Evolutionary conservation across 92 coral and sea anemone species (phyloP).

Genomic region (Zoanthus gigantus): DNA sequence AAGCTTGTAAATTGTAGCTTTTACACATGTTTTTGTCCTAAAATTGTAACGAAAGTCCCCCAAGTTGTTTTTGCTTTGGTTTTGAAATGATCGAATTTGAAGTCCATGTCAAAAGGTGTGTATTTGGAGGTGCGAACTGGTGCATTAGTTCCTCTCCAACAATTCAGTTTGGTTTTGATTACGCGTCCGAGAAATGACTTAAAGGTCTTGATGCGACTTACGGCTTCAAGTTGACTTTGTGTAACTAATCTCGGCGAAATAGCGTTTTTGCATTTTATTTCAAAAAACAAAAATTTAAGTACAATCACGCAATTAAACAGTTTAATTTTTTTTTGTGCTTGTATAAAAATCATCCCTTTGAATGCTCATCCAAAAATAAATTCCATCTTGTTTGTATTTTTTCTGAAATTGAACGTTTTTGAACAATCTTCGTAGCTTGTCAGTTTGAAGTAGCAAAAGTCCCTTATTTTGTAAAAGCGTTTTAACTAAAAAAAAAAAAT

Average conservation of each 20-base stretch:
- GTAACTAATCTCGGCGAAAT: conserved; percentile 25
- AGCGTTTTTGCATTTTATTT: conserved; percentile 5
- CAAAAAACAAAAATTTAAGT: background rate
- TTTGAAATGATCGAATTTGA: conserved; percentile 15
- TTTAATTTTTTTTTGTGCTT: conserved; percentile 13
- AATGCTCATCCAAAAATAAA: conserved; percentile 10
- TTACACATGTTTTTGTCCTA: conserved; percentile 18
- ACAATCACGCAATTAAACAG: background rate
- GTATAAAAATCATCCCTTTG: conserved; percentile 1
- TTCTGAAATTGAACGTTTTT: conserved; percentile 14
- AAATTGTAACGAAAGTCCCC: conserved; percentile 33
- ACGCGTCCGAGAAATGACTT: conserved; percentile 19
- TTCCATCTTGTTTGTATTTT: conserved; percentile 16
- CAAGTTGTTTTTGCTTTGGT: conserved; percentile 26
- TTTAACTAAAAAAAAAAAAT: background rate
- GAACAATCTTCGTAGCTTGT: background rate
- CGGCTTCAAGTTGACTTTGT: conserved; percentile 35
- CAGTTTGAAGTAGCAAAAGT: conserved; percentile 15
- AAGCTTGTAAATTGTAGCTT: conserved; percentile 22
- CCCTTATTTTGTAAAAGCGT: background rate
- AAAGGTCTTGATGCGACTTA: conserved; percentile 11
- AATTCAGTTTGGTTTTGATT: conserved; percentile 19
- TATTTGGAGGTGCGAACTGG: conserved; percentile 12
- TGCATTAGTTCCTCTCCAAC: conserved; percentile 6
- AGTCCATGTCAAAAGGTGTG: background rate